A percentile compares a stretch with the other conserved stretches of the same genome.
Evolutionary conservation across 2,113 vertebrate species (phyloP).

Genomic region (Cyanocitta stelleri): DNA sequence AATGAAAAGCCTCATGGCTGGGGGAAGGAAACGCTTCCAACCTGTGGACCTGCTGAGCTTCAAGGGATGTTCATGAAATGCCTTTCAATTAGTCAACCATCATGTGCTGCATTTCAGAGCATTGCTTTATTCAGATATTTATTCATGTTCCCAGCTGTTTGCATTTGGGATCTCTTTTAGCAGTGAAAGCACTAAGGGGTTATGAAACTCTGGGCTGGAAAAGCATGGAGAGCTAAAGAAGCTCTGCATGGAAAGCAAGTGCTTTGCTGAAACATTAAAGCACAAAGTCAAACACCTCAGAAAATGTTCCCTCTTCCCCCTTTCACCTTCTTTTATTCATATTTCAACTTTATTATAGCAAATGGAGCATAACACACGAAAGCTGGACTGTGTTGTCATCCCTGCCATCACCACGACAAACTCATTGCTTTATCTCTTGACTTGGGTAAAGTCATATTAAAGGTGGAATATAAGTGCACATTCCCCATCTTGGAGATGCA

Average conservation of each 20-base stretch:
- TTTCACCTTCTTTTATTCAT: background rate
- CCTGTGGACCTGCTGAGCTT: background rate
- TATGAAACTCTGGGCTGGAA: background rate
- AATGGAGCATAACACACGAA: fast-evolving
- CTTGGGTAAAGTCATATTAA: background rate
- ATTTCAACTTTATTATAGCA: background rate
- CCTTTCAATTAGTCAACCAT: background rate
- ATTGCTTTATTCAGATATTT: background rate
- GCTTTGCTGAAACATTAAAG: background rate
- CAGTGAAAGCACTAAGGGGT: background rate
- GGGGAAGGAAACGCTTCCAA: background rate
- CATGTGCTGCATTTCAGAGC: background rate
- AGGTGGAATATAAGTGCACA: background rate
- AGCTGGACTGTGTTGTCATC: background rate
- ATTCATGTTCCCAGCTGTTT: background rate
- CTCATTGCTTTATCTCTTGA: background rate
- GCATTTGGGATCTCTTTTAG: background rate
- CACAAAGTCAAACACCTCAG: background rate
- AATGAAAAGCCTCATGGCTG: background rate
- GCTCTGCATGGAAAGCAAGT: fast-evolving
- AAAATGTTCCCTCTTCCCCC: background rate
- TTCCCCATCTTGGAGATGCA: background rate
- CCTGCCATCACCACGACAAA: background rate
- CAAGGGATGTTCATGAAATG: background rate
- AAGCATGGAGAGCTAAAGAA: background rate